phyloP scores from a whole-genome alignment of 2,888 invertebrate genomes.

The Hirudinaria manillensis region DNA sequence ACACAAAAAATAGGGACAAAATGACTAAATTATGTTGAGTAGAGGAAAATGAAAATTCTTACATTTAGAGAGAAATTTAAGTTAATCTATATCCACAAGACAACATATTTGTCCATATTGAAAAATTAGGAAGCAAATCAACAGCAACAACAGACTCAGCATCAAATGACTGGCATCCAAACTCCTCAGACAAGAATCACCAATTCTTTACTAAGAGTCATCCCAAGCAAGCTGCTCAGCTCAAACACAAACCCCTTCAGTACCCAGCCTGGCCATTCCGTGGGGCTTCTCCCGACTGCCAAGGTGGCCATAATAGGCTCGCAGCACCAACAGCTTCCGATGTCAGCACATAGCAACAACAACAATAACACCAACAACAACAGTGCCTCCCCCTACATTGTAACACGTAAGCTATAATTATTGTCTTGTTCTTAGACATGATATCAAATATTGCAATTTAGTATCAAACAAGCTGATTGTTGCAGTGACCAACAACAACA shows the following conservation, averaged over 20 bases:
- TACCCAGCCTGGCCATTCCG: slow-evolving; percentile 16
- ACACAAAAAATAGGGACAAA: neutral
- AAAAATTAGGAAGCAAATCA: slow-evolving; percentile 11
- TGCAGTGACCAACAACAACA: slow-evolving; percentile 2
- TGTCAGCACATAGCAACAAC: slow-evolving; percentile 10
- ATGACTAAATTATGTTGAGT: too few species aligned
- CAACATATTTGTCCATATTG: neutral
- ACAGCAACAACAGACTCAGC: slow-evolving; percentile 11
- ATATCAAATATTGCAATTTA: neutral
- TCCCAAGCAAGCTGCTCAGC: slow-evolving; percentile 12
- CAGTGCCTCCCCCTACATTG: slow-evolving; percentile 11
- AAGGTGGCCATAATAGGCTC: neutral
- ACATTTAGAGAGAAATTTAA: neutral
- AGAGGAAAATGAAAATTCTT: neutral
- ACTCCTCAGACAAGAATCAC: neutral
- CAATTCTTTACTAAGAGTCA: slow-evolving; percentile 23
- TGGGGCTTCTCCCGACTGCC: slow-evolving; percentile 10
- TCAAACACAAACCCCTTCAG: slow-evolving; percentile 10
- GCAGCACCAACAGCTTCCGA: slow-evolving; percentile 22
- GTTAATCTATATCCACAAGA: neutral
- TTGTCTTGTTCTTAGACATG: neutral
- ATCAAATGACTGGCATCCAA: slow-evolving; percentile 9
- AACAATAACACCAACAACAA: neutral
- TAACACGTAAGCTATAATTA: neutral
- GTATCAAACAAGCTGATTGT: neutral